phyloP scores from a whole-genome alignment of 2,797 vertebrate species.

The Pachyuromys duprasi region DNA sequence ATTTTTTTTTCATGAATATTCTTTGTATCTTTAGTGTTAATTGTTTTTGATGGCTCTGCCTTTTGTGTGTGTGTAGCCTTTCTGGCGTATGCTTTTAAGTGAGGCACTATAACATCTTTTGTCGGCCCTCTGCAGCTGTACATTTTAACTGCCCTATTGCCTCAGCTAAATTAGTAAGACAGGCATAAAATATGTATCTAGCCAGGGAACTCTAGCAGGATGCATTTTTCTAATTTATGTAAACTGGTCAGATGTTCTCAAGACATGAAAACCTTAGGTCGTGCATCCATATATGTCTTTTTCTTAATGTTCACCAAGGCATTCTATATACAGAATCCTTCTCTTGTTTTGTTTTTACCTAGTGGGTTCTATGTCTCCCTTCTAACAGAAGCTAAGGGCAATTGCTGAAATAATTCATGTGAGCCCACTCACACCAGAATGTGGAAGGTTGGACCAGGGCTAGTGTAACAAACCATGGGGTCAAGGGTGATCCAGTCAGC shows the following conservation, averaged over 20 bases:
- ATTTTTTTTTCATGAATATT: not conserved
- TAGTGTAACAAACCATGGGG: not conserved
- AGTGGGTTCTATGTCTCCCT: not conserved
- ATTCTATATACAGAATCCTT: not conserved
- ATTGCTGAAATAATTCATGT: not conserved
- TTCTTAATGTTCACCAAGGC: not conserved
- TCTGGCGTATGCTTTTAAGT: conserved; percentile 5
- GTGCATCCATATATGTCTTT: not conserved
- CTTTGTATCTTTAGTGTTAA: conserved; percentile 7
- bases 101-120: not conserved
- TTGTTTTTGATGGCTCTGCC: not conserved
- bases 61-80: not conserved
- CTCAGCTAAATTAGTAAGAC: not conserved
- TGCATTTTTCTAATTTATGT: not conserved
- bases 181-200: not conserved
- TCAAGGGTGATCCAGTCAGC: not conserved
- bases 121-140: not conserved
- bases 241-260: not conserved
- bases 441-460: not conserved
- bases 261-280: not conserved
- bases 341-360: not conserved
- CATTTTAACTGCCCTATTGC: not conserved
- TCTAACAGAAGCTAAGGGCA: not conserved
- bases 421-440: not conserved
- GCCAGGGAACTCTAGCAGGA: not conserved